phyloP scores from a whole-genome alignment of 2,888 invertebrate species.

The Dendrolimus pini region DNA sequence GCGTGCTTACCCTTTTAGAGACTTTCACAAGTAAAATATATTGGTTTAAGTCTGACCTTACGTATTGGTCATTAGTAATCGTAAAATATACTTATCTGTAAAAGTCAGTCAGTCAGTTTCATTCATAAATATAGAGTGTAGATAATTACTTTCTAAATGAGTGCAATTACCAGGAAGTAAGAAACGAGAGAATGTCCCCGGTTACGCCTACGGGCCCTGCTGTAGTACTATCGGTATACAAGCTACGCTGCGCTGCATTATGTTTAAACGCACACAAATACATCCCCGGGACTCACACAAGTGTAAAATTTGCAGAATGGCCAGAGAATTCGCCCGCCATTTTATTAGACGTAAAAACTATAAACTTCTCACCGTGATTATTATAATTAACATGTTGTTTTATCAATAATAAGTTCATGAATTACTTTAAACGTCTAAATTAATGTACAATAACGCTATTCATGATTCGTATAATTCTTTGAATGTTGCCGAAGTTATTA shows the following conservation, averaged over 20 bases:
- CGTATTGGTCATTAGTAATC: no score
- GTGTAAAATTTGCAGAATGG: conserved; percentile 31
- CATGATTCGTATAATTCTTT: not conserved
- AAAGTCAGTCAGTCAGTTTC: no score
- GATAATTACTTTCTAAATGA: conserved; percentile 4
- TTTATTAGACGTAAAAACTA: conserved; percentile 16
- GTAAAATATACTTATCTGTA: no score
- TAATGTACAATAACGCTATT: not conserved
- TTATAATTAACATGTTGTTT: no score
- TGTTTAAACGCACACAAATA: conserved; percentile 37
- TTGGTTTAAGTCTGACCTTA: no score
- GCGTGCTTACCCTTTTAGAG: no score
- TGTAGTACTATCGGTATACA: conserved; percentile 27
- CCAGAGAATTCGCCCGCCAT: conserved; percentile 44
- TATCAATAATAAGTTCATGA: not conserved
- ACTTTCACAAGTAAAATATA: no score
- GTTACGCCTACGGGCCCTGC: conserved; percentile 38
- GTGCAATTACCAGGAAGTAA: conserved; percentile 44
- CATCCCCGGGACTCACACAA: conserved; percentile 26
- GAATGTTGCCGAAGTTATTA: conserved; percentile 46
- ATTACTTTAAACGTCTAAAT: not conserved
- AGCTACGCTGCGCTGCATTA: conserved; percentile 38
- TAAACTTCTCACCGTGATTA: not conserved
- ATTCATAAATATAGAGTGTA: no score
- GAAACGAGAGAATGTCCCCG: conserved; percentile 42